Percentiles rank a stretch among this genome's conserved stretches.
phyloP scores from a whole-genome alignment of 2,888 invertebrate genomes.

The Pristionchus japonicus region DNA sequence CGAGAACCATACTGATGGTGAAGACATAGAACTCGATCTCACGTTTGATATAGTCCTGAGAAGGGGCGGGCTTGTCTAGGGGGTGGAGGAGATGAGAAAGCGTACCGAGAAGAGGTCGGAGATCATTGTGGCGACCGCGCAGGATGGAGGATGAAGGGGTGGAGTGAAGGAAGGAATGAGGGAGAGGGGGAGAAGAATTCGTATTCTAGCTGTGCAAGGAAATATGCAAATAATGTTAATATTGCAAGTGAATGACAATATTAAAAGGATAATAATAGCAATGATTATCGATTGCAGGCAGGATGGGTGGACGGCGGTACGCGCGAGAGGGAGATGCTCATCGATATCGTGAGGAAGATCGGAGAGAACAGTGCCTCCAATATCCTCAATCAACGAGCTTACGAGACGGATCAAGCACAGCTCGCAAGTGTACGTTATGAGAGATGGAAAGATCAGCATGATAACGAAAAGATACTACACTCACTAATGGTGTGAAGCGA shows the following conservation, averaged over 20 bases:
- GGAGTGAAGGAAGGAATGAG: not conserved
- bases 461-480: no score
- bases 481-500: no score
- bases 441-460: no score
- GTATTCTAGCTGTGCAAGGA: not conserved
- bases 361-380: not conserved
- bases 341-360: slow-evolving; percentile 39
- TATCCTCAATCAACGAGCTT: not conserved
- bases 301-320: slow-evolving; percentile 43
- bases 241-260: not conserved
- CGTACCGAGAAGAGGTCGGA: not conserved
- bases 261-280: not conserved
- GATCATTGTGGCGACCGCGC: slow-evolving; percentile 19
- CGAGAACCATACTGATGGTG: slow-evolving; percentile 11
- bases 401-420: not conserved
- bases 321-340: slow-evolving; percentile 16
- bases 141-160: not conserved
- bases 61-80: not conserved
- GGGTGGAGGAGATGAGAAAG: not conserved
- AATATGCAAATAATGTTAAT: not conserved
- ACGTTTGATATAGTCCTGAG: not conserved
- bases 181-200: not conserved
- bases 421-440: not conserved
- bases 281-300: slow-evolving; percentile 43
- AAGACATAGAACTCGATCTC: not conserved